phyloP scores from a whole-genome alignment of 2,888 invertebrate species.

The Andrena bicolor region DNA sequence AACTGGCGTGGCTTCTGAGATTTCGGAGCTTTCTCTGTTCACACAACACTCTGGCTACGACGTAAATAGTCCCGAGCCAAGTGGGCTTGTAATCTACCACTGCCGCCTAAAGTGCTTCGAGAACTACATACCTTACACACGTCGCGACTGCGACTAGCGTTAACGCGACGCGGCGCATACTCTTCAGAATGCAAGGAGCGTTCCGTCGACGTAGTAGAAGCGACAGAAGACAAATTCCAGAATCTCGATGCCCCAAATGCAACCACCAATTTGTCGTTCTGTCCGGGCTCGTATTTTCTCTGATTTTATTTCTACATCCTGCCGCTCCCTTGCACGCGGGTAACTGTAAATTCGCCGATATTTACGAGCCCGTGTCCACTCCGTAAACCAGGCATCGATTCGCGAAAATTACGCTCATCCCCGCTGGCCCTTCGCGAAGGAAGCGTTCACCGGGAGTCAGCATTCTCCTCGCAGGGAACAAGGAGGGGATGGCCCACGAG shows the following conservation, averaged over 20 bases:
- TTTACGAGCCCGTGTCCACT: constrained; percentile 41
- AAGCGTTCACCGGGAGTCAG: constrained; percentile 20
- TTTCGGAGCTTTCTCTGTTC: not conserved
- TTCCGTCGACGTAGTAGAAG: not conserved
- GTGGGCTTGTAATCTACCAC: not conserved
- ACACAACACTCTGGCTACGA: not conserved
- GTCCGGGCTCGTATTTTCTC: constrained; percentile 25
- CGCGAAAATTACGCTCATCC: constrained; percentile 29
- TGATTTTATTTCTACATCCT: constrained; percentile 23
- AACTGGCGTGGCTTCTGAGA: not conserved
- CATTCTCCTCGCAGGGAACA: not conserved
- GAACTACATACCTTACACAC: not conserved
- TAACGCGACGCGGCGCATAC: not conserved
- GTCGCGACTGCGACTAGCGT: not conserved
- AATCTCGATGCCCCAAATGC: not conserved
- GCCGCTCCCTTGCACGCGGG: not conserved
- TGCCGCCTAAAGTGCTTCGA: not conserved
- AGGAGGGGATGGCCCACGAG: constrained; percentile 27
- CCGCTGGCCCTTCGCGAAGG: not conserved
- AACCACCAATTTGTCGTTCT: constrained; percentile 14
- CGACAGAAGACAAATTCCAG: constrained; percentile 23
- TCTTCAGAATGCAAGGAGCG: not conserved
- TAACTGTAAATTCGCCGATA: constrained; percentile 43
- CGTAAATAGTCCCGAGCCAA: not conserved
- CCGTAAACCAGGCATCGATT: constrained; percentile 37